These are phyloP conservation scores for Drosophila neoperkinsi DNA, from an alignment of 2,888 invertebrate genomes.

Conservation along the genomic window DNA sequence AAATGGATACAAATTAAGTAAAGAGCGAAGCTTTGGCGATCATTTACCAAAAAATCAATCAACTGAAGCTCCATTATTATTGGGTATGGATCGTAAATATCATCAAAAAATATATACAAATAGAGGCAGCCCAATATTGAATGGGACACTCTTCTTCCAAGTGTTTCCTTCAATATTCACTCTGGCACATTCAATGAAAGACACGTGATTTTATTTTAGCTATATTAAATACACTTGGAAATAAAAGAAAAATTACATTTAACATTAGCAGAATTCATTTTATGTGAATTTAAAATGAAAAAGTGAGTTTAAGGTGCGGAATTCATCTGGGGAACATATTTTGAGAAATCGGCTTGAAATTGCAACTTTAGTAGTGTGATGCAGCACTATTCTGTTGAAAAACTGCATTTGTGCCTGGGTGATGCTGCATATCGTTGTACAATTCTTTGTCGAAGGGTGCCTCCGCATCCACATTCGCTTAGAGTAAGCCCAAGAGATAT, in stretches of 20 bases:
- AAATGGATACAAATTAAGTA: not conserved
- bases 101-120: not conserved
- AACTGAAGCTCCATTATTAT: not conserved
- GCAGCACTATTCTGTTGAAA: not conserved
- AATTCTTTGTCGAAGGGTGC: not conserved
- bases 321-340: too few species aligned
- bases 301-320: too few species aligned
- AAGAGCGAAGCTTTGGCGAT: not conserved
- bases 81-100: too few species aligned
- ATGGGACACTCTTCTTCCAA: not conserved
- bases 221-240: too few species aligned
- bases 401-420: not conserved
- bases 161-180: not conserved
- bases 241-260: too few species aligned
- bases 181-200: not conserved
- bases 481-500: slow-evolving; percentile 2
- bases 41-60: not conserved
- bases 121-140: not conserved
- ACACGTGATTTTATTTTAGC: not conserved
- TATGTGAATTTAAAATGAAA: too few species aligned
- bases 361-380: too few species aligned
- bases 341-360: too few species aligned
- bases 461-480: not conserved
- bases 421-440: not conserved
- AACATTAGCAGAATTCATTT: too few species aligned